These are phyloP conservation scores for Gryllus longicercus DNA, from an alignment of 2,888 invertebrate genomes.

Conservation along the genomic window DNA sequence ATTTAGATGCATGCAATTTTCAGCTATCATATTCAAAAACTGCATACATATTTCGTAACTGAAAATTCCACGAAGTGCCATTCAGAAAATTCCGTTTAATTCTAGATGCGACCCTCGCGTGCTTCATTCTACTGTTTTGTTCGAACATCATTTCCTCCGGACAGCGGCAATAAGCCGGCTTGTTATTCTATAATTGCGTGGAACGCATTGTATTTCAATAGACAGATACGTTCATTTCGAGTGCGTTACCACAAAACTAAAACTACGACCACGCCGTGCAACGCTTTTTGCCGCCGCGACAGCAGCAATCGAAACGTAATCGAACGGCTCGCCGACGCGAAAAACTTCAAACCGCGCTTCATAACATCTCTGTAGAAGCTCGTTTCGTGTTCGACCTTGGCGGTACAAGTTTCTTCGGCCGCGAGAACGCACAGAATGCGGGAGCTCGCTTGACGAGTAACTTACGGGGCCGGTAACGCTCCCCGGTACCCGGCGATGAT, in stretches of 20 bases:
- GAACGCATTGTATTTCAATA: neutral
- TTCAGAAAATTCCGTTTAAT: too few relatives aligned
- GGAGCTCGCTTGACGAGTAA: neutral
- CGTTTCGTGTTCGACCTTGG: conserved; percentile 17
- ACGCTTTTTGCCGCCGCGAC: neutral
- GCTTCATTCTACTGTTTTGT: neutral
- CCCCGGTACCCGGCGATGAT: neutral
- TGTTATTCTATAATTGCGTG: conserved; percentile 17
- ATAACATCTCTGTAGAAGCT: conserved; percentile 1
- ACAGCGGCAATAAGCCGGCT: neutral
- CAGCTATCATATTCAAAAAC: too few relatives aligned
- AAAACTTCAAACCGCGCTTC: neutral
- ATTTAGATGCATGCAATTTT: too few relatives aligned
- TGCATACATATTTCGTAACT: too few relatives aligned
- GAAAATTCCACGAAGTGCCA: too few relatives aligned
- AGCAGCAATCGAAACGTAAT: neutral
- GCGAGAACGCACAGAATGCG: neutral
- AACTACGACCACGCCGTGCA: neutral
- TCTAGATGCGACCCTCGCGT: neutral
- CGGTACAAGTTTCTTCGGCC: conserved; percentile 6
- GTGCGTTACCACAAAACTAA: neutral
- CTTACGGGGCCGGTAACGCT: neutral
- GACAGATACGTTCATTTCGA: neutral
- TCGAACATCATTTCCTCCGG: neutral
- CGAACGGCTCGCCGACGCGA: neutral